Percentiles rank a stretch among this genome's conserved stretches.
Evolutionary conservation across 2,888 invertebrate genomes (phyloP).

Genomic region (Theretra japonica): DNA sequence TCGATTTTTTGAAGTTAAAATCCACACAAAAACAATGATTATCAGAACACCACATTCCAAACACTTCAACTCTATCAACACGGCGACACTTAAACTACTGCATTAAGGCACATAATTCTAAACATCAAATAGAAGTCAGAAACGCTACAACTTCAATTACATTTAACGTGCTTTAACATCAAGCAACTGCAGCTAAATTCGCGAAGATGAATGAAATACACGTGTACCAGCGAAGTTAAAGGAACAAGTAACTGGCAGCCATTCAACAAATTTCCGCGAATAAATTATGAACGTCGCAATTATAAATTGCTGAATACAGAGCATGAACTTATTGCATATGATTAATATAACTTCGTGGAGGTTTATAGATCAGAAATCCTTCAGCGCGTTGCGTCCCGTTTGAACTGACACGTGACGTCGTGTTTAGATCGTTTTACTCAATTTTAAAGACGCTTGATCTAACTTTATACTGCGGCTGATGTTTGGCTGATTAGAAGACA

Average conservation of each 20-base stretch:
- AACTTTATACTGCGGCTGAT: neutral
- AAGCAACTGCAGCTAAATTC: conserved; percentile 1
- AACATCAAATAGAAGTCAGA: neutral
- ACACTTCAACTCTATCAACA: too few relatives aligned
- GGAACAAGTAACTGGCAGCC: conserved; percentile 36
- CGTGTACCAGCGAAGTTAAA: conserved; percentile 30
- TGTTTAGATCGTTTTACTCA: neutral
- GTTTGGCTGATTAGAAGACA: too few relatives aligned
- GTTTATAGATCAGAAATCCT: conserved; percentile 32
- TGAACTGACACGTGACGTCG: conserved; percentile 20
- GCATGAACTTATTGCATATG: conserved; percentile 59
- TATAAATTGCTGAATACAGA: conserved; percentile 51
- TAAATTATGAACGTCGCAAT: conserved; percentile 44
- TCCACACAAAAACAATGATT: too few relatives aligned
- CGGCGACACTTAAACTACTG: too few relatives aligned
- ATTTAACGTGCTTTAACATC: neutral
- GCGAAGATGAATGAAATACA: conserved; percentile 23
- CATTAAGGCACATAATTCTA: neutral
- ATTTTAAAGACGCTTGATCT: neutral
- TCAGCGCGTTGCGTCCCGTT: conserved; percentile 1
- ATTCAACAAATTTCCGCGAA: conserved; percentile 34
- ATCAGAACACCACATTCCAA: too few relatives aligned
- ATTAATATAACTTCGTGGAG: conserved; percentile 52
- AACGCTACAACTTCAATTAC: neutral
- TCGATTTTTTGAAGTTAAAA: too few relatives aligned